Evolutionary conservation across 2,888 invertebrate genomes (phyloP).

Genomic region (Lasioglossum pauxillum): DNA sequence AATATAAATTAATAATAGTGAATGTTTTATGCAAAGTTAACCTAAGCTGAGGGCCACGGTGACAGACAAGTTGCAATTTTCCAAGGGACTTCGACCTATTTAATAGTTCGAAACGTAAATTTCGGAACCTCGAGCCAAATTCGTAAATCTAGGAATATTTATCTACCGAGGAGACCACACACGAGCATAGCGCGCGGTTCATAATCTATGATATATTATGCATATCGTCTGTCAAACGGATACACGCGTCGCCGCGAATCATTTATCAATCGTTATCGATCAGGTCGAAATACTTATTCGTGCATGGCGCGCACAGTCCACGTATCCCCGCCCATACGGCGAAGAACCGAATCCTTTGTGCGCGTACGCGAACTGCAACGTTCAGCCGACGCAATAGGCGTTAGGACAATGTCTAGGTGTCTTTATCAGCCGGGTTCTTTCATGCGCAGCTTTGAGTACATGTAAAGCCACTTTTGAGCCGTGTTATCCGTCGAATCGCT

Average conservation of each 20-base stretch:
- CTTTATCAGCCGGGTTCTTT: slow-evolving; percentile 28
- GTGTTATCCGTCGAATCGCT: slow-evolving; percentile 21
- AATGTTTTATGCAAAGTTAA: no score
- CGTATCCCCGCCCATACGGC: slow-evolving; percentile 10
- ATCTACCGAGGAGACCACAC: slow-evolving; percentile 39
- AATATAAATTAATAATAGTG: no score
- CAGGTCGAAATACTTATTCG: slow-evolving; percentile 44
- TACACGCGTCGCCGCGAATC: slow-evolving; percentile 54
- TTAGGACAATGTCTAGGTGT: slow-evolving; percentile 13
- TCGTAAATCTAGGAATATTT: slow-evolving; percentile 21
- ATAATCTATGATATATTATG: slow-evolving; percentile 47
- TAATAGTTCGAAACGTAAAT: no score
- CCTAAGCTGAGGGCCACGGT: no score
- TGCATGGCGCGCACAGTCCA: slow-evolving; percentile 25
- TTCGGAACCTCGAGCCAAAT: background rate
- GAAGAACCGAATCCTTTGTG: slow-evolving; percentile 41
- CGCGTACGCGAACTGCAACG: background rate
- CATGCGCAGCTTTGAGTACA: slow-evolving; percentile 15
- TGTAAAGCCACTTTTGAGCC: slow-evolving; percentile 21
- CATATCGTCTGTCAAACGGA: slow-evolving; percentile 48
- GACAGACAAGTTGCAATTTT: no score
- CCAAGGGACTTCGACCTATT: no score
- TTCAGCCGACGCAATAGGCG: background rate
- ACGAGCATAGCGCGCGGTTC: slow-evolving; percentile 18
- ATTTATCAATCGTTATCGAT: slow-evolving; percentile 62